Evolutionary conservation across 2,113 vertebrate species (phyloP).

Genomic region (Platysteira castanea): DNA sequence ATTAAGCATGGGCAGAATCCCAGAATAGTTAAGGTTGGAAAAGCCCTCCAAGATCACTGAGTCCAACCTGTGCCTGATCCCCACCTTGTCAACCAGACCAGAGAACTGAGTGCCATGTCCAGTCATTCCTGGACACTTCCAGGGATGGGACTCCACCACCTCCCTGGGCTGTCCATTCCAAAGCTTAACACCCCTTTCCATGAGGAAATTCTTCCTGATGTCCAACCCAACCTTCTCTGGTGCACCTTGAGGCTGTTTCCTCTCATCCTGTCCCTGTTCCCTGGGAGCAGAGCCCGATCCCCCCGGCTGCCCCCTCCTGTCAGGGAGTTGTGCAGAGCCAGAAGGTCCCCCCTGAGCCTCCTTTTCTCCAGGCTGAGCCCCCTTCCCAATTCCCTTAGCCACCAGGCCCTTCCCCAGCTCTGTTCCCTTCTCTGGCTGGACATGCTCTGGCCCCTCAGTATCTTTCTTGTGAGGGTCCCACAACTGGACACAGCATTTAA

Average conservation of each 20-base stretch:
- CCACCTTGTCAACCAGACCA: neutral
- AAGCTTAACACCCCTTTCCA: neutral
- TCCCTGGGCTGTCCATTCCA: neutral
- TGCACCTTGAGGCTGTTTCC: rapidly evolving
- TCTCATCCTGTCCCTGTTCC: neutral
- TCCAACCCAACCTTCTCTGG: neutral
- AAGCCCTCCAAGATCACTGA: neutral
- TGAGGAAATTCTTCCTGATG: neutral
- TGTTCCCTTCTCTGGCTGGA: rapidly evolving
- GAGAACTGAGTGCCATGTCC: neutral
- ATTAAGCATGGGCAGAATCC: neutral
- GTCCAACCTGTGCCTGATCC: rapidly evolving
- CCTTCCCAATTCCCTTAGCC: neutral
- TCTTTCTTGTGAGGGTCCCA: neutral
- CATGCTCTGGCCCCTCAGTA: rapidly evolving
- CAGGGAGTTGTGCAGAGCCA: neutral
- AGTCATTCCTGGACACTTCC: rapidly evolving
- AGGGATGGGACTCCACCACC: neutral
- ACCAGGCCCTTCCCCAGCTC: neutral
- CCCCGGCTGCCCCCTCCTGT: neutral
- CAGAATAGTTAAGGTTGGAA: neutral
- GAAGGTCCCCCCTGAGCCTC: neutral
- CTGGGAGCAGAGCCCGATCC: neutral
- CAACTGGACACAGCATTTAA: neutral
- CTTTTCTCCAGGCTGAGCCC: neutral